Conservation (phyloP, 2,113 vertebrate genomes). For the Tragulus kanchil region DNA sequence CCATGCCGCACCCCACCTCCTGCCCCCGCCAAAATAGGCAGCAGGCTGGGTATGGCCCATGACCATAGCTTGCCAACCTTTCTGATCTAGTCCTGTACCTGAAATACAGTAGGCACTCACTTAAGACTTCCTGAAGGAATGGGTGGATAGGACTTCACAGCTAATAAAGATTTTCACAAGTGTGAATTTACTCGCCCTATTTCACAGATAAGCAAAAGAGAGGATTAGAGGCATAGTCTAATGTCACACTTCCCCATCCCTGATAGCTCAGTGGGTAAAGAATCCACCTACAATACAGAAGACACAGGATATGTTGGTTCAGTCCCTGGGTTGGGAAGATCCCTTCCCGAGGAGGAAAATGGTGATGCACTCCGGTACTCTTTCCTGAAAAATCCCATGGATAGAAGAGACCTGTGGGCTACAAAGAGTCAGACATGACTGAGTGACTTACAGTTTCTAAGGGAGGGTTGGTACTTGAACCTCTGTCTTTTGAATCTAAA, state of each 20-base stretch:
- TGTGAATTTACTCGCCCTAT: constrained; percentile 50
- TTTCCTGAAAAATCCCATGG: not conserved
- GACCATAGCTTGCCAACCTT: not conserved
- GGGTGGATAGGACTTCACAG: not conserved
- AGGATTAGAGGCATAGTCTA: constrained; percentile 31
- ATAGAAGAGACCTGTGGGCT: not conserved
- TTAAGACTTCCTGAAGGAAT: constrained; percentile 24
- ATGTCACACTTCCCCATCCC: not conserved
- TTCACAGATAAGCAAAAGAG: constrained; percentile 17
- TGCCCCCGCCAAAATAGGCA: not conserved
- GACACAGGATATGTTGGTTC: not conserved
- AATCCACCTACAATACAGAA: not conserved
- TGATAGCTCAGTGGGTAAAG: not conserved
- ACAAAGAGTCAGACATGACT: not conserved
- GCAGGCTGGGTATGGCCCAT: not conserved
- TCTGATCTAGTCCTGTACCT: not conserved
- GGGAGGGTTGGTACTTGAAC: constrained; percentile 44
- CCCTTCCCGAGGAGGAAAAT: not conserved
- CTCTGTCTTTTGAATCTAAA: constrained; percentile 55
- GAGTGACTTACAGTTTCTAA: constrained; percentile 1
- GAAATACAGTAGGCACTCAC: not conserved
- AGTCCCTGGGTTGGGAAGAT: not conserved
- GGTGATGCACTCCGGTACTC: not conserved
- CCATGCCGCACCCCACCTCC: no score
- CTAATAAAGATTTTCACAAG: constrained; percentile 45